Conservation (phyloP, 2,888 invertebrate genomes). For the Perithous albicinctus region DNA sequence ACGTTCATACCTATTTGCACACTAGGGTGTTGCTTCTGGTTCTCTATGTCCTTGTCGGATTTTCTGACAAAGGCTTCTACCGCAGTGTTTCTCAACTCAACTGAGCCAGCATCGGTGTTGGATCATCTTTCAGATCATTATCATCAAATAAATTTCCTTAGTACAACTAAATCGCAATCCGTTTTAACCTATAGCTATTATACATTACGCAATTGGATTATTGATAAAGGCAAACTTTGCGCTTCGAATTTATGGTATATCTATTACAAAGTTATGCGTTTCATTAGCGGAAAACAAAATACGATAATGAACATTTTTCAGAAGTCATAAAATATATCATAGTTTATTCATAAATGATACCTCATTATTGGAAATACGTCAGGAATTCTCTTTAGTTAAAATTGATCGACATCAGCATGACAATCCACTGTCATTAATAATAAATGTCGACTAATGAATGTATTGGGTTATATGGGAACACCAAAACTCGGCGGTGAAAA, state of each 20-base stretch:
- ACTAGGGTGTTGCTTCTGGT: slow-evolving; percentile 2
- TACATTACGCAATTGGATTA: too few species aligned
- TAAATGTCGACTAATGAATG: not conserved
- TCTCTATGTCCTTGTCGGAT: not conserved
- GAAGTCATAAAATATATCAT: not conserved
- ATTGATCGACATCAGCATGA: not conserved
- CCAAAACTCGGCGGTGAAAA: not conserved
- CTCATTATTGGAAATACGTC: not conserved
- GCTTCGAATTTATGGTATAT: not conserved
- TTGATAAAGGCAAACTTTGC: too few species aligned
- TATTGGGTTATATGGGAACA: not conserved
- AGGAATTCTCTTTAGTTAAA: not conserved
- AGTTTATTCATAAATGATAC: not conserved
- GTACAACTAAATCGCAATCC: not conserved
- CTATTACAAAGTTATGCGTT: not conserved
- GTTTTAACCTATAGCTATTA: too few species aligned
- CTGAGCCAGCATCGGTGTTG: too few species aligned
- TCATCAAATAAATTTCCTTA: too few species aligned
- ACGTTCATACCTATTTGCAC: slow-evolving; percentile 13
- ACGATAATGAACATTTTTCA: not conserved
- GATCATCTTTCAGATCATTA: too few species aligned
- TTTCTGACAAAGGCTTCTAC: slow-evolving; percentile 3
- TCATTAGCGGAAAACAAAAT: not conserved
- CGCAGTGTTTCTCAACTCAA: slow-evolving; percentile 11
- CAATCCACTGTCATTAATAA: not conserved